Evolutionary conservation across 2,113 vertebrate genomes (phyloP).

Genomic region (Peromyscus leucopus): DNA sequence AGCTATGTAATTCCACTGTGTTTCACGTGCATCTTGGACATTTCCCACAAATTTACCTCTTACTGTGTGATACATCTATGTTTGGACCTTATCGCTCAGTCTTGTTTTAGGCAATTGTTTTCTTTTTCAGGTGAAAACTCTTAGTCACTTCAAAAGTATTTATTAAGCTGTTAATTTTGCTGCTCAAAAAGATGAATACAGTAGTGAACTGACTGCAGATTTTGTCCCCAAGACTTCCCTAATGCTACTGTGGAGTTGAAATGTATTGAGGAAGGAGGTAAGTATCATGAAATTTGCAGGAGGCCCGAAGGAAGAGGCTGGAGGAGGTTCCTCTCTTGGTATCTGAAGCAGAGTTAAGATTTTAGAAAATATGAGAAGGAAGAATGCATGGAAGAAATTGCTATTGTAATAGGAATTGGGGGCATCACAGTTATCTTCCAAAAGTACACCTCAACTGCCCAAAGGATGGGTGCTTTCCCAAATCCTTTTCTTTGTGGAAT

Average conservation of each 20-base stretch:
- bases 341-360: background rate
- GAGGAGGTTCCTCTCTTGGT: background rate
- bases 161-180: constrained; percentile 31
- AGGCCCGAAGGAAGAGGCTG: background rate
- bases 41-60: background rate
- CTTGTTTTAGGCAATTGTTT: background rate
- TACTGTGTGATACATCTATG: background rate
- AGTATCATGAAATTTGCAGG: background rate
- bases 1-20: background rate
- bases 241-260: background rate
- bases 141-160: constrained; percentile 19
- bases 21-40: background rate
- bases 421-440: background rate
- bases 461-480: background rate
- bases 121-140: background rate
- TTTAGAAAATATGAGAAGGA: background rate
- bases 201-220: background rate
- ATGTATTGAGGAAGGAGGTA: background rate
- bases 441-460: background rate
- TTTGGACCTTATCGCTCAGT: background rate
- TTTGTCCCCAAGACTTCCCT: background rate
- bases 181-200: background rate
- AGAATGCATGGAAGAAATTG: background rate
- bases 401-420: background rate
- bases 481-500: background rate